These are phyloP conservation scores for Upupa epops DNA, from an alignment of 2,113 vertebrate species.

Conservation along the genomic window DNA sequence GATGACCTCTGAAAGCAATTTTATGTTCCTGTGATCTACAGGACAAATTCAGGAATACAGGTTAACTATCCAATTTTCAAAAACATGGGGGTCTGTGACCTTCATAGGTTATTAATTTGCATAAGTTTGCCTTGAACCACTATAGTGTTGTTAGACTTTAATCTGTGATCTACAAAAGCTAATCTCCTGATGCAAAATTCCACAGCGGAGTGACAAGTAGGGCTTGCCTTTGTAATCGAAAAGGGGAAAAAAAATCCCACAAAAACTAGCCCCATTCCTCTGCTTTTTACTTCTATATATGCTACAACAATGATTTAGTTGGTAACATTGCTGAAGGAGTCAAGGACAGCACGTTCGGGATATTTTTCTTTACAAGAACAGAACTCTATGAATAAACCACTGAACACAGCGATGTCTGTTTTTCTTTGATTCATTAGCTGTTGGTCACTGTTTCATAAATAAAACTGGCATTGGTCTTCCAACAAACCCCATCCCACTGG, in stretches of 20 bases:
- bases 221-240: background rate
- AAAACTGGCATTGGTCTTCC: background rate
- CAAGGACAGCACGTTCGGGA: background rate
- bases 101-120: conserved; percentile 7
- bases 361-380: background rate
- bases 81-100: background rate
- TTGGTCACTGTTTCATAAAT: background rate
- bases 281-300: background rate
- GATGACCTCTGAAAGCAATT: background rate
- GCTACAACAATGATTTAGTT: background rate
- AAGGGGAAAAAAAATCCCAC: background rate
- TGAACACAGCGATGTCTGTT: background rate
- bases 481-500: background rate
- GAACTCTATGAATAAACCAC: background rate
- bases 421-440: background rate
- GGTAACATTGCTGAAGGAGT: background rate
- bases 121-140: background rate
- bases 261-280: background rate
- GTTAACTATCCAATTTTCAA: background rate
- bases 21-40: background rate
- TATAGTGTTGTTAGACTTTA: background rate
- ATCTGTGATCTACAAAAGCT: background rate
- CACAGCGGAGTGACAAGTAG: background rate
- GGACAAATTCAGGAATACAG: background rate
- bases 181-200: background rate